Evolutionary conservation across 2,797 vertebrate species (phyloP).

Genomic region (Scomberomorus guttatus): DNA sequence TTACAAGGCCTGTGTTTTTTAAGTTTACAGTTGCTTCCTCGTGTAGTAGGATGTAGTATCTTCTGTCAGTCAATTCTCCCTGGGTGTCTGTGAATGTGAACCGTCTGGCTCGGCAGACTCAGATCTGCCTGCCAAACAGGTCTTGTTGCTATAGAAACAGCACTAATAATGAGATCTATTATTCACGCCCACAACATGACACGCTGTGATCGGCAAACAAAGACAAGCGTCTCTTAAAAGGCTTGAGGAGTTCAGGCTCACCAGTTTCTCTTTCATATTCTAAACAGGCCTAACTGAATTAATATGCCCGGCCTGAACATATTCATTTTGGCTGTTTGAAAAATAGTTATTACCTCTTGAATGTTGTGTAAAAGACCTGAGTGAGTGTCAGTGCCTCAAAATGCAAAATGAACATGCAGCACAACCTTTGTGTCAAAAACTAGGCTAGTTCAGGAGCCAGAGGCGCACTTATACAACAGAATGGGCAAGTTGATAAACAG

Average conservation of each 20-base stretch:
- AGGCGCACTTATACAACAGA: slow-evolving; percentile 1
- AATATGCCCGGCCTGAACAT: slow-evolving; percentile 10
- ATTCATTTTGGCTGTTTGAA: slow-evolving; percentile 25
- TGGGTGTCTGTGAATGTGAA: slow-evolving; percentile 45
- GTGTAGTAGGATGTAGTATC: slow-evolving; percentile 4
- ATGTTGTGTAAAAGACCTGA: slow-evolving; percentile 13
- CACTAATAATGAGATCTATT: slow-evolving; percentile 70
- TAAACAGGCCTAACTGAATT: slow-evolving; percentile 41
- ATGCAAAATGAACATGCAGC: slow-evolving; percentile 21
- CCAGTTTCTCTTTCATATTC: slow-evolving; percentile 46
- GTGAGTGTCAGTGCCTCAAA: slow-evolving; percentile 11
- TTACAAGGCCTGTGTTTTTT: neutral
- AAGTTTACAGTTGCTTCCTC: slow-evolving; percentile 2
- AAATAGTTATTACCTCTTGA: slow-evolving; percentile 16
- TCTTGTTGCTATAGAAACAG: slow-evolving; percentile 81
- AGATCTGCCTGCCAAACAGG: slow-evolving; percentile 59
- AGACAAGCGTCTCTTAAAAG: slow-evolving; percentile 50
- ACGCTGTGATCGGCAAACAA: slow-evolving; percentile 53
- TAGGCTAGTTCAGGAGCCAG: slow-evolving; percentile 36
- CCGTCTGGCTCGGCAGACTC: slow-evolving; percentile 38
- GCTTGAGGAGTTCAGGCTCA: slow-evolving; percentile 37
- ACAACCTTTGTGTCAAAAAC: slow-evolving; percentile 36
- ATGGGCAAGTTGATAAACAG: slow-evolving; percentile 9
- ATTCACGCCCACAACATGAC: slow-evolving; percentile 66
- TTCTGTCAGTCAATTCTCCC: slow-evolving; percentile 33